These are phyloP conservation scores for Eunapius fragilis DNA, from an alignment of 37 sponge, comb jelly and placozoan genomes.

Conservation along the genomic window DNA sequence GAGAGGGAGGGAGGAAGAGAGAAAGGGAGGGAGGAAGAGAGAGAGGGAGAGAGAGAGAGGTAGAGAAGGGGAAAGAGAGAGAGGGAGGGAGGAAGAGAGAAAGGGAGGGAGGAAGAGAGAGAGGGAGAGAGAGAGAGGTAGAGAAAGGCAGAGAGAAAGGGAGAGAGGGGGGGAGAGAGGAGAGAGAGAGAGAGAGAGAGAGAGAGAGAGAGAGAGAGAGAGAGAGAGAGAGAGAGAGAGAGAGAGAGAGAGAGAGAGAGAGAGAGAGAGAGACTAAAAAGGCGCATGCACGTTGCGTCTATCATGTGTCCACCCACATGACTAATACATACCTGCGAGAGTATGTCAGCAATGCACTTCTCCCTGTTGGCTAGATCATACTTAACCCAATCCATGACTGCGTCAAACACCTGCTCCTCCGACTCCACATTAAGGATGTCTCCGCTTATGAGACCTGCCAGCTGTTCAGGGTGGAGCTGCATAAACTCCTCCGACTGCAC, in stretches of 20 bases:
- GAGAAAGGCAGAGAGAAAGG: neutral
- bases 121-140: too few species aligned
- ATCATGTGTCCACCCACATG: too few species aligned
- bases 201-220: neutral
- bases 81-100: too few species aligned
- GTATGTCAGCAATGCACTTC: slow-evolving; percentile 24
- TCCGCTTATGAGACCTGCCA: slow-evolving; percentile 36
- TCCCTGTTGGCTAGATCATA: slow-evolving; percentile 50
- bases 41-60: too few species aligned
- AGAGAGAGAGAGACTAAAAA: too few species aligned
- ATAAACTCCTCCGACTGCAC: slow-evolving; percentile 50
- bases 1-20: neutral
- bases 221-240: neutral
- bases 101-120: too few species aligned
- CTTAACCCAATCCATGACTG: slow-evolving; percentile 62
- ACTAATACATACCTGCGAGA: slow-evolving; percentile 52
- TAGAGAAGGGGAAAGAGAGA: too few species aligned
- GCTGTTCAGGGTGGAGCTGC: slow-evolving; percentile 33
- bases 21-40: too few species aligned
- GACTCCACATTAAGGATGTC: slow-evolving; percentile 38
- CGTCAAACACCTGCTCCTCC: slow-evolving; percentile 71
- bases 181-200: too few species aligned
- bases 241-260: neutral
- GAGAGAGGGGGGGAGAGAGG: neutral
- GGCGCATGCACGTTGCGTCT: too few species aligned